Evolutionary conservation across 1,140 invertebrate species (phyloP).

Genomic region (Sinella curviseta): DNA sequence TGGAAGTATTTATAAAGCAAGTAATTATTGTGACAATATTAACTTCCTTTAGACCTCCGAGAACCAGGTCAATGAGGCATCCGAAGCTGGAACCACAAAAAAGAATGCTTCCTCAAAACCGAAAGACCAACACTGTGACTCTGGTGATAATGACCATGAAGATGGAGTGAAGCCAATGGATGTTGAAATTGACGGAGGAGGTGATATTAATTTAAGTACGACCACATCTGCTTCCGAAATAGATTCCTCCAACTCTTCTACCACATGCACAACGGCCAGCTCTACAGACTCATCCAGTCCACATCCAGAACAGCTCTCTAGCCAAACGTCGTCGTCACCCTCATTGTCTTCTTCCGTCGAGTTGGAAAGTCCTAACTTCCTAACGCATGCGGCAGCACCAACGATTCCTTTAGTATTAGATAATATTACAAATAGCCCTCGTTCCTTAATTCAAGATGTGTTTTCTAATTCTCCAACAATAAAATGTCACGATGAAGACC

Average conservation of each 20-base stretch:
- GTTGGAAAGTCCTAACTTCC: neutral
- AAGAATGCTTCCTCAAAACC: neutral
- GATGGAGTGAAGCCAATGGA: neutral
- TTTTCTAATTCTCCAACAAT: conserved; percentile 23
- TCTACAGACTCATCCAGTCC: neutral
- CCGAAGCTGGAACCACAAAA: neutral
- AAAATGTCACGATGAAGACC: conserved; percentile 35
- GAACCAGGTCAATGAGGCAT: neutral
- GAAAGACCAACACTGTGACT: neutral
- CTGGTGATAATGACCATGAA: neutral
- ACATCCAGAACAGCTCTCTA: neutral
- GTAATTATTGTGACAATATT: no score
- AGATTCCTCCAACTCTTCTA: neutral
- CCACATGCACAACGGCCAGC: neutral
- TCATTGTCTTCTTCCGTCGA: neutral
- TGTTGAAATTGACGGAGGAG: neutral
- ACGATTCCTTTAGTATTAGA: conserved; percentile 9
- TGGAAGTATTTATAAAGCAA: no score
- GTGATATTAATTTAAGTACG: neutral
- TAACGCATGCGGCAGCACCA: neutral
- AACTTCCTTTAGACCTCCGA: conserved; percentile 28
- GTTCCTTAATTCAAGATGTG: conserved; percentile 17
- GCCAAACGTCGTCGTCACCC: neutral
- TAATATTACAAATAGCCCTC: conserved; percentile 14
- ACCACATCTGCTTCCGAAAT: neutral